Percentiles rank a stretch among this genome's conserved stretches.
phyloP scores from a whole-genome alignment of 2,113 vertebrate genomes.

The Passer domesticus region DNA sequence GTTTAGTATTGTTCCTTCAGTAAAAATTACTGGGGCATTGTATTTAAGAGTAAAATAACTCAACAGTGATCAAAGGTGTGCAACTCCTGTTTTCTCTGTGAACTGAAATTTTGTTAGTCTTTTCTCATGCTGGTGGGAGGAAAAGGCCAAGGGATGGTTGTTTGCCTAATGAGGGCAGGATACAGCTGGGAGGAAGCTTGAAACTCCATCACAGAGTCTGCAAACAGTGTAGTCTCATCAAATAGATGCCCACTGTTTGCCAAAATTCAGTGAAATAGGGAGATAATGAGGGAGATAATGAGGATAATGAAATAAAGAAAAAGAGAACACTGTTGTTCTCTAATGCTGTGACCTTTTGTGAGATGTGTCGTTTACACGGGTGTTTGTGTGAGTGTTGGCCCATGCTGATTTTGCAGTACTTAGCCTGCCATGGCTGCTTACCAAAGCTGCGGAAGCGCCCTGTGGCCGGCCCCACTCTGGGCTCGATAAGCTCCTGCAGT shows the following conservation, averaged over 20 bases:
- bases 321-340: background rate
- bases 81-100: background rate
- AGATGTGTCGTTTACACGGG: background rate
- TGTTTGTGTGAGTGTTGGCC: background rate
- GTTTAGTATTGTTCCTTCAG: background rate
- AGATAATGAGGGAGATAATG: constrained; percentile 30
- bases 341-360: constrained; percentile 23
- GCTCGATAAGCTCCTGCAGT: constrained; percentile 61
- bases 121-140: background rate
- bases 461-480: constrained; percentile 46
- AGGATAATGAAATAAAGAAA: constrained; percentile 3
- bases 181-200: constrained; percentile 44
- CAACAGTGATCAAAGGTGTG: background rate
- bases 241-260: constrained; percentile 50
- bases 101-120: background rate
- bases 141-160: constrained; percentile 17
- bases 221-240: constrained; percentile 44
- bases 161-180: constrained; percentile 45
- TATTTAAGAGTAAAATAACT: background rate
- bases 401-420: background rate
- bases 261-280: constrained; percentile 45
- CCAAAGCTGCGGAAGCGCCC: constrained; percentile 4
- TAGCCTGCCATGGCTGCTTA: constrained; percentile 32
- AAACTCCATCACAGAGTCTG: background rate
- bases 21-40: background rate